Conservation (phyloP, 2,113 vertebrate genomes). For the Gallinago paraguaiae region DNA sequence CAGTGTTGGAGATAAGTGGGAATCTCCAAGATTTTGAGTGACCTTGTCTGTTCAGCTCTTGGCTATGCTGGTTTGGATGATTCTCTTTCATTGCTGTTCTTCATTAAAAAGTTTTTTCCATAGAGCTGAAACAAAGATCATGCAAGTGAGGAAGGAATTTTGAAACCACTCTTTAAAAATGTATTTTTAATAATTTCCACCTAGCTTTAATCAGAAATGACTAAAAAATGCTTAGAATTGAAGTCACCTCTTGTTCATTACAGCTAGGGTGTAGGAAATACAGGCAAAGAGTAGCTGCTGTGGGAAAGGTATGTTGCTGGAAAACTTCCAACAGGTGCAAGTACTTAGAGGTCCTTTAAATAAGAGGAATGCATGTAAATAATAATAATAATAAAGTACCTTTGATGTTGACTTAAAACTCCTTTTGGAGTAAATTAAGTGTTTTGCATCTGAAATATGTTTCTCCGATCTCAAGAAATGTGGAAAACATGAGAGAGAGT, state of each 20-base stretch:
- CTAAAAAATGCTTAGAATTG: background rate
- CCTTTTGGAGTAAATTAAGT: background rate
- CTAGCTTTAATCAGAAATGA: background rate
- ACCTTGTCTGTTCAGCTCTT: background rate
- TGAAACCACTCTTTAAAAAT: background rate
- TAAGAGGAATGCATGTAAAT: background rate
- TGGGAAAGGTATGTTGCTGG: background rate
- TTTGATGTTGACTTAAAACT: background rate
- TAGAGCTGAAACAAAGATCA: background rate
- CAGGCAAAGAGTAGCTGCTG: background rate
- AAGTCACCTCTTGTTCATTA: background rate
- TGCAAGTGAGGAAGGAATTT: background rate
- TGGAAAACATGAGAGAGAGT: background rate
- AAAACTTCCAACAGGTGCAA: background rate
- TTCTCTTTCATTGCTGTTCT: background rate
- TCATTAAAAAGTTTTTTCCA: background rate
- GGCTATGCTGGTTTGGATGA: background rate
- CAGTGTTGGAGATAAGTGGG: background rate
- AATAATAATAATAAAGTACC: background rate
- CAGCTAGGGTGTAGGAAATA: fast-evolving
- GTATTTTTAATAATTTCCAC: background rate
- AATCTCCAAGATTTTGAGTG: background rate
- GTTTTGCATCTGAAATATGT: background rate
- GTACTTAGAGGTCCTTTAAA: background rate
- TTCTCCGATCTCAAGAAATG: background rate